A percentile compares a stretch with the other conserved stretches of the same genome.
phyloP scores from a whole-genome alignment of 2,113 vertebrate genomes.

The Passer montanus region DNA sequence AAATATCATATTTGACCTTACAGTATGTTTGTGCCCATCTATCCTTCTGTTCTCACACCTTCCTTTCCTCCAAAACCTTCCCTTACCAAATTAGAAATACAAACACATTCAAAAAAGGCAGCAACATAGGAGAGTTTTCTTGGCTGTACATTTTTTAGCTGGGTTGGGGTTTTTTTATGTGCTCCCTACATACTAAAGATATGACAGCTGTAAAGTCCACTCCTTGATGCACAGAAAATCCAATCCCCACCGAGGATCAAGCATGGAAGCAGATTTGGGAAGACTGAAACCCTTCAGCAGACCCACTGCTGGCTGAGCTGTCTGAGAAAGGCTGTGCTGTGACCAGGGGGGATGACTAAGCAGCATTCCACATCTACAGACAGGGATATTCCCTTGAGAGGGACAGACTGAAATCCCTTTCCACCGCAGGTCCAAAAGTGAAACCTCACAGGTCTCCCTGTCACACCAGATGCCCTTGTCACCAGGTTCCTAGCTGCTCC shows the following conservation, averaged over 20 bases:
- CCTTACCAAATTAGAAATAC: background rate
- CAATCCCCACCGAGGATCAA: background rate
- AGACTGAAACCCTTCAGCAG: background rate
- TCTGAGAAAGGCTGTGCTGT: background rate
- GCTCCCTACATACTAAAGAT: background rate
- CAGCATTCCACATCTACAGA: background rate
- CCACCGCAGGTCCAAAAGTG: background rate
- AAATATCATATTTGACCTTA: background rate
- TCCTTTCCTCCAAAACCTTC: background rate
- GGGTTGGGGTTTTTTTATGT: background rate
- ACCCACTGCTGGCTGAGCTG: background rate
- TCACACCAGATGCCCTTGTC: background rate
- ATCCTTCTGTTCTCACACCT: background rate
- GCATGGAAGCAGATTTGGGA: rapidly evolving
- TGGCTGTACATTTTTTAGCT: background rate
- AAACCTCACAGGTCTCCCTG: background rate
- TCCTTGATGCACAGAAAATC: background rate
- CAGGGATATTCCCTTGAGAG: background rate
- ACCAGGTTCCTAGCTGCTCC: background rate
- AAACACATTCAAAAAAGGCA: background rate
- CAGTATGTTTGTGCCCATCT: background rate
- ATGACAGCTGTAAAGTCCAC: background rate
- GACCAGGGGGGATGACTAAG: too few relatives aligned
- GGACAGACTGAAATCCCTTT: background rate
- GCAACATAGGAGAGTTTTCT: background rate